Evolutionary conservation across 2,888 invertebrate species (phyloP).

Genomic region (Apamea crenata): DNA sequence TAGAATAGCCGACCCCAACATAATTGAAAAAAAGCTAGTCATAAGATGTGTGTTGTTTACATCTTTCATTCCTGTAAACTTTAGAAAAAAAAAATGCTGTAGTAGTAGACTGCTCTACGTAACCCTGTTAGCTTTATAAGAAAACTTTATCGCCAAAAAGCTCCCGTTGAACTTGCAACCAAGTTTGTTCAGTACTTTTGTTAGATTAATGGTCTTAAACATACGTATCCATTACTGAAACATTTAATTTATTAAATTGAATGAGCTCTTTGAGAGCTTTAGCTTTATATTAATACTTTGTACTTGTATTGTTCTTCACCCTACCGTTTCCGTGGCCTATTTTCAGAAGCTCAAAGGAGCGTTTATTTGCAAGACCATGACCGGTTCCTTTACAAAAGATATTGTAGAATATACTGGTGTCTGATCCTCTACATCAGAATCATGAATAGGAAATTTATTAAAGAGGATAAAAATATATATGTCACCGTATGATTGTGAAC

Average conservation of each 20-base stretch:
- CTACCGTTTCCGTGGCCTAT: conserved; percentile 38
- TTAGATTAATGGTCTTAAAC: conserved; percentile 57
- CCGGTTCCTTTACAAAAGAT: not conserved
- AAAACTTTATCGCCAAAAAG: conserved; percentile 51
- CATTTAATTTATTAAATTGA: conserved; percentile 55
- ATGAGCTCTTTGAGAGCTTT: conserved; percentile 24
- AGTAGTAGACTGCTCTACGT: not conserved
- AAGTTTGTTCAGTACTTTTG: conserved; percentile 57
- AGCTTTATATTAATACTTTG: conserved; percentile 32
- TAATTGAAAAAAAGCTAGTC: not conserved
- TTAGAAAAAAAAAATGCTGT: conserved; percentile 16
- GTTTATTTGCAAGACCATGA: conserved; percentile 25
- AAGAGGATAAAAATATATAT: too few species aligned
- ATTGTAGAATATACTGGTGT: conserved; percentile 5
- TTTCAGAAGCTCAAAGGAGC: conserved; percentile 23
- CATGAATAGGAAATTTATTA: too few species aligned
- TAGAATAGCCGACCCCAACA: not conserved
- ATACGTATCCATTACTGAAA: conserved; percentile 48
- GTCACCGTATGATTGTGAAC: too few species aligned
- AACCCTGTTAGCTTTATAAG: conserved; percentile 36
- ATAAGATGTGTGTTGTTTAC: not conserved
- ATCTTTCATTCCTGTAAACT: conserved; percentile 29
- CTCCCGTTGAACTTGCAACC: conserved; percentile 48
- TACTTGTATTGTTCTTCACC: conserved; percentile 38
- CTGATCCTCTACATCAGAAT: not conserved